Evolutionary conservation across 2,888 invertebrate species (phyloP), one percentile per base, ranked within the genome.

Genomic region (Scaptomyza tumidula): DNA sequence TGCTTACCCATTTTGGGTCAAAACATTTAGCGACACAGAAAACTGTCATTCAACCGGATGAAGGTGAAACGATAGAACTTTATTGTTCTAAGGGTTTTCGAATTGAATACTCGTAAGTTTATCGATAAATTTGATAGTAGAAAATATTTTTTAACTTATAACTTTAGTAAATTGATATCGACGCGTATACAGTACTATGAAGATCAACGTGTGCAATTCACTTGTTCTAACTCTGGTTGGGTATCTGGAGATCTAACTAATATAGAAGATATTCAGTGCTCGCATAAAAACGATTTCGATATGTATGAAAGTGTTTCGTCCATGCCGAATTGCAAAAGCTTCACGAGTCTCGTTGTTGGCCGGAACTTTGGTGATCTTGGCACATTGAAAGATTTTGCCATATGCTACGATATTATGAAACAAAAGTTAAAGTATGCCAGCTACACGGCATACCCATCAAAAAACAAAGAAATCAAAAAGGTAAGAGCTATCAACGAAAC

Each of bases 341-440:
- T 64, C 11, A 75, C 70, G 69, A 83, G 53, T 27, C 53, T 79
- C 0, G 53, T 83, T 19, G 11, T 75, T 43, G 83, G 67, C 4
- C 14, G 31, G 0, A 9, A 44, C 1, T 64, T 62, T 19, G 16
- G 10, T 0, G 6, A 14, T 0, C 6, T n/a, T 5, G 72, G 76
- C 0, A 41, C 49, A 9, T 6, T 27, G 0, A 83, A 80, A 44
- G 50, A 6, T 3, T 24, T 63, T 0, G 79, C 67, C 1, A 27
- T 83, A 0, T 79, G 79, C 58, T 79, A 57, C 14, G 69, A 79
- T n/a, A 16, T 80, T 5, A 1, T 41, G 0, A 46, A 43, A 6
- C 19, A 48, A 1, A 37, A 58, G n/a, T 19, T 83, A 1, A 79
- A 70, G 16, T 70, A 75, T 48, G 55, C 64, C 5, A 45, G 50